Evolutionary conservation across 2,113 vertebrate genomes (phyloP), one percentile per base, ranked within the genome.

Genomic region (human (Homo sapiens)): DNA sequence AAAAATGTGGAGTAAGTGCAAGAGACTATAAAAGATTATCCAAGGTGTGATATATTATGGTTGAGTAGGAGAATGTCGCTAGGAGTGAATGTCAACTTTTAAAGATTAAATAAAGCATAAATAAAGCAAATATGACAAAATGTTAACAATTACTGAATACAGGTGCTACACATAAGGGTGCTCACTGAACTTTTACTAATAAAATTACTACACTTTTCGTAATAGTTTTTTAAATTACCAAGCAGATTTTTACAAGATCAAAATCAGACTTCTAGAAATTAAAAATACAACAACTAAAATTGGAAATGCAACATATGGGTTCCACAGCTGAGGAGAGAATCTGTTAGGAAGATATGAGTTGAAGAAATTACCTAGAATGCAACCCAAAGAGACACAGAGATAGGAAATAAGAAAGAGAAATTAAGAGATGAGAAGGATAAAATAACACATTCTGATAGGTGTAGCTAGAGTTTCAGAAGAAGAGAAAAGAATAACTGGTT

Each of bases 21-120:
- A 79, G n/a, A 90, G 23, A 93, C 64, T 93, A 43, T 59, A 85
- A 84, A 84, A 87, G 57, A 76, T 85, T 38, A 85, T 40, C 52
- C 22, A 90, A 61, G 17, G 32, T 93, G 52, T 64, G 20, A 52
- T 80, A 27, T 81, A 52, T 40, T 72, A 5, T 80, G 43, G 13
- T 52, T 93, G 18, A 25, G 30, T 35, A 84, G 40, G 14, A 79
- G 43, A 79, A 85, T 38, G 73, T 38, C 52, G 52, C n/a, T 52
- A 96, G 61, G 40, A 76, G 14, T 43, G 50, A 84, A 78, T 50
- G 9, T 20, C 22, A 64, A 86, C 68, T 72, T 27, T 86, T 87
- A 80, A 90, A 90, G 30, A n/a, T 55, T 64, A 87, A 95, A 92
- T 75, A 87, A 64, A 88, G 64, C 30, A 92, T 55, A 87, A 95